A percentile compares a stretch with the other conserved stretches of the same genome.
These are phyloP conservation scores for Chrysopilus asiliformis DNA, from an alignment of 2,888 invertebrate genomes.

Conservation along the genomic window DNA sequence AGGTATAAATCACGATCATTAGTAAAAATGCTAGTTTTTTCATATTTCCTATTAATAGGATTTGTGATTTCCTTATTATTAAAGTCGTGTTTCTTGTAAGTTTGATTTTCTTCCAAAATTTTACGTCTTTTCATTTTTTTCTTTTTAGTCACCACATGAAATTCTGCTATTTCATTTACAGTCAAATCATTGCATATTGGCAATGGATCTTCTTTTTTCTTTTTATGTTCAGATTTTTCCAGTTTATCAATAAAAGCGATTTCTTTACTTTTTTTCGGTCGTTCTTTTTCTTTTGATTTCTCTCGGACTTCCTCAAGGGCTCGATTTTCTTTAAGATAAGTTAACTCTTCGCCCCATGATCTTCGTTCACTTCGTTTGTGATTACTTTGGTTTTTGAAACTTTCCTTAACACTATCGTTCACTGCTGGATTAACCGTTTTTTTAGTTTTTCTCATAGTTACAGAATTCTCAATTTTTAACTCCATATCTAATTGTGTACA, in stretches of 20 bases:
- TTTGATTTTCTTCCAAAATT: slow-evolving; percentile 9
- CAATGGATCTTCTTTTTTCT: slow-evolving; percentile 13
- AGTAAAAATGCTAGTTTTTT: slow-evolving; percentile 16
- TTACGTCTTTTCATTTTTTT: slow-evolving; percentile 62
- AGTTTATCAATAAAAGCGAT: slow-evolving; percentile 3
- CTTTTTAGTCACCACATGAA: slow-evolving; percentile 71
- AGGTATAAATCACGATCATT: slow-evolving; percentile 20
- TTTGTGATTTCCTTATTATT: too few relatives aligned
- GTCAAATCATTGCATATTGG: slow-evolving; percentile 23
- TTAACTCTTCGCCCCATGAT: slow-evolving; percentile 51
- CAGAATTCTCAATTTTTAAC: slow-evolving; percentile 31
- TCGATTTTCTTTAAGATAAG: slow-evolving; percentile 31
- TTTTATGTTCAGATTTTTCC: not conserved
- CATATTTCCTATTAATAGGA: slow-evolving; percentile 14
- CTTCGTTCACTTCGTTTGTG: slow-evolving; percentile 38
- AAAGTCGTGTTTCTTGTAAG: too few relatives aligned
- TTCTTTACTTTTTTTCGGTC: slow-evolving; percentile 12
- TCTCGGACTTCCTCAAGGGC: slow-evolving; percentile 18
- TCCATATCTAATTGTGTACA: slow-evolving; percentile 62
- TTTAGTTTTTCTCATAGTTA: slow-evolving; percentile 25
- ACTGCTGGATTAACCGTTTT: slow-evolving; percentile 15
- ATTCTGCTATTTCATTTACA: slow-evolving; percentile 50
- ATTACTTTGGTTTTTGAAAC: slow-evolving; percentile 3
- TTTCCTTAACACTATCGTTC: slow-evolving; percentile 11
- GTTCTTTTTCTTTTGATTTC: slow-evolving; percentile 20